These are phyloP conservation scores for Metalampra italica DNA, from an alignment of 2,888 invertebrate species.

Conservation along the genomic window DNA sequence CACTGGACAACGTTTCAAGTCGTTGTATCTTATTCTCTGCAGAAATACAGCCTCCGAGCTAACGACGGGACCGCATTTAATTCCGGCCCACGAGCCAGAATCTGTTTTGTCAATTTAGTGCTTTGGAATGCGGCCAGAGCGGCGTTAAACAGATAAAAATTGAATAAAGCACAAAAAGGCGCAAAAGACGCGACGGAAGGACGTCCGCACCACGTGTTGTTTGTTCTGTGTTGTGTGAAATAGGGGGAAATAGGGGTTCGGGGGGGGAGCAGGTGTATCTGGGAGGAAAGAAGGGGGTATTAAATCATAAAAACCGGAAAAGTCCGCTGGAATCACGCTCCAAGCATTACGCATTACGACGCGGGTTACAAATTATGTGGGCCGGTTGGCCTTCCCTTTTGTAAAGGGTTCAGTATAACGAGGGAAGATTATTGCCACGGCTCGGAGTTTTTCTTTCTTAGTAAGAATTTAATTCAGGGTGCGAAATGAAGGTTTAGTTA, in stretches of 20 bases:
- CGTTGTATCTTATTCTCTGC: background rate
- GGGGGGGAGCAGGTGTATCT: background rate
- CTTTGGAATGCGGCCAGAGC: slow-evolving; percentile 11
- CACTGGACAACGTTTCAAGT: too few species aligned
- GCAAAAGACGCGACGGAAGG: slow-evolving; percentile 11
- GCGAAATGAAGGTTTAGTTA: too few species aligned
- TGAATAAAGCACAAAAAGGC: slow-evolving; percentile 18
- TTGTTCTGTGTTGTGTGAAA: slow-evolving; percentile 1
- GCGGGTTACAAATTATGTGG: background rate
- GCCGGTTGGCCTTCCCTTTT: background rate
- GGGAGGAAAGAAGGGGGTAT: background rate
- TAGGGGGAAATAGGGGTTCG: background rate
- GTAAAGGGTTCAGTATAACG: background rate
- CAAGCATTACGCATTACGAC: slow-evolving; percentile 1
- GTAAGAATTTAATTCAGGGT: too few species aligned
- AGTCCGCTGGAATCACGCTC: slow-evolving; percentile 5
- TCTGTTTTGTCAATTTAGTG: slow-evolving; percentile 14
- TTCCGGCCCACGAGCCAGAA: slow-evolving; percentile 13
- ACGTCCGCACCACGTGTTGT: slow-evolving; percentile 13
- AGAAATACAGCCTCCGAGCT: background rate
- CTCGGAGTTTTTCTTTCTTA: too few species aligned
- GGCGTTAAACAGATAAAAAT: slow-evolving; percentile 13
- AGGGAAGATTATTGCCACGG: too few species aligned
- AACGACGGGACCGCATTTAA: slow-evolving; percentile 5
- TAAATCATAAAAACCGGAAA: slow-evolving; percentile 14